Base-by-base conservation (phyloP, 2,113 vertebrate species). In the Eclectus roratus region DNA sequence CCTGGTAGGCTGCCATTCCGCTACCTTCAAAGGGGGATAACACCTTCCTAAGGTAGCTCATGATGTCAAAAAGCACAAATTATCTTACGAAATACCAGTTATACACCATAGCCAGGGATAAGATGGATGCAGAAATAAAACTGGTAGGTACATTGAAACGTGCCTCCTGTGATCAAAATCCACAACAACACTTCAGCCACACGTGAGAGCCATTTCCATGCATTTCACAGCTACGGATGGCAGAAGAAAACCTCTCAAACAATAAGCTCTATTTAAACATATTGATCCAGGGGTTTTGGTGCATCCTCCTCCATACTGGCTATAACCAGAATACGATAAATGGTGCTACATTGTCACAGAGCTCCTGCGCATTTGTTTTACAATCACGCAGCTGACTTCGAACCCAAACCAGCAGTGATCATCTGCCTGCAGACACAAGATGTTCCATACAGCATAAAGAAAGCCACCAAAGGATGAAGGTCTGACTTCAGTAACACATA, bases 341-440 rank as follows among this genome's bases (percentile, higher is more conserved):
- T 0, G 39, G 46, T 3, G 37, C 16, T 19, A 4, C 4, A 0
- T 1, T 10, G 11, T 3, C 50, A 8, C 56, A 4, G 8, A 43
- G 61, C 37, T 47, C 5, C 61, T 9, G 0, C 2, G 14, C 1
- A 1, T 28, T 65, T 14, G 41, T 10, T 46, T 41, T 1, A 2
- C 0, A 55, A 17, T 3, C 4, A 2, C 0, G 11, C 33, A 49
- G 84, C 18, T 15, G 74, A 27, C 5, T 43, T 4, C 8, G 56
- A 28, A 25, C 31, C 58, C 24, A 65, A 24, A 17, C 6, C 46
- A 27, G 29, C 6, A 3, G 49, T 50, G 19, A 64, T 7, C 89
- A 5, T 5, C 44, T n/a, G 37, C 72, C 90, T 4, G 35, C 29
- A 9, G 43, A 1, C 60, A 11, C 0, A 7, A 66, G 52, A 31